phyloP scores from a whole-genome alignment of 2,113 vertebrate species.

The Mohoua ochrocephala region DNA sequence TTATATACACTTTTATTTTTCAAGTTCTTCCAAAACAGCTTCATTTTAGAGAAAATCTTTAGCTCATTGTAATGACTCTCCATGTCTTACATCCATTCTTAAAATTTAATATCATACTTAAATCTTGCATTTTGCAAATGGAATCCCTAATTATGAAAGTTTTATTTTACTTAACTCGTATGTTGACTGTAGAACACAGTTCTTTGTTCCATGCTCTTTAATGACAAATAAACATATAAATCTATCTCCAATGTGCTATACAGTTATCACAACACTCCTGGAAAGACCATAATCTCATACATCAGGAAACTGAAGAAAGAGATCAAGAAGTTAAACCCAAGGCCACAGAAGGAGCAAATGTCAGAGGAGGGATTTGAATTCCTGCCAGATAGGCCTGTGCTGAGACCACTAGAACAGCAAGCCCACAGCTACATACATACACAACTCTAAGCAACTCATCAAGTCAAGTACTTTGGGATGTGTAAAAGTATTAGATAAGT shows the following conservation, averaged over 20 bases:
- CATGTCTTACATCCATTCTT: neutral
- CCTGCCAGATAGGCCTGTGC: slow-evolving; percentile 51
- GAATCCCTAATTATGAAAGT: neutral
- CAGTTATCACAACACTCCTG: slow-evolving; percentile 46
- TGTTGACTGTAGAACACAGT: neutral
- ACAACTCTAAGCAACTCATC: slow-evolving; percentile 39
- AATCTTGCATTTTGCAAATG: neutral
- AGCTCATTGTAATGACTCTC: neutral
- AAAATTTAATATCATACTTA: neutral
- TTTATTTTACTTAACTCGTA: neutral
- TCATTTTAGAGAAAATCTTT: neutral
- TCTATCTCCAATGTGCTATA: slow-evolving; percentile 25
- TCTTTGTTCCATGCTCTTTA: neutral
- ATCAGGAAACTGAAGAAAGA: neutral
- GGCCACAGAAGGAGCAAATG: slow-evolving; percentile 54
- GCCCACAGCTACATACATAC: slow-evolving; percentile 44
- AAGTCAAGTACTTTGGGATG: slow-evolving; percentile 42
- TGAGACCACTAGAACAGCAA: slow-evolving; percentile 61
- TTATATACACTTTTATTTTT: neutral
- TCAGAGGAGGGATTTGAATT: slow-evolving; percentile 41
- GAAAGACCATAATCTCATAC: neutral
- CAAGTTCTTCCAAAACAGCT: neutral
- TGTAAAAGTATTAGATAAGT: slow-evolving; percentile 28
- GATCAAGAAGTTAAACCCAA: slow-evolving; percentile 44
- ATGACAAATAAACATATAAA: neutral